Base-by-base conservation (phyloP, 2,888 invertebrate genomes). In the Agrotis segetum region DNA sequence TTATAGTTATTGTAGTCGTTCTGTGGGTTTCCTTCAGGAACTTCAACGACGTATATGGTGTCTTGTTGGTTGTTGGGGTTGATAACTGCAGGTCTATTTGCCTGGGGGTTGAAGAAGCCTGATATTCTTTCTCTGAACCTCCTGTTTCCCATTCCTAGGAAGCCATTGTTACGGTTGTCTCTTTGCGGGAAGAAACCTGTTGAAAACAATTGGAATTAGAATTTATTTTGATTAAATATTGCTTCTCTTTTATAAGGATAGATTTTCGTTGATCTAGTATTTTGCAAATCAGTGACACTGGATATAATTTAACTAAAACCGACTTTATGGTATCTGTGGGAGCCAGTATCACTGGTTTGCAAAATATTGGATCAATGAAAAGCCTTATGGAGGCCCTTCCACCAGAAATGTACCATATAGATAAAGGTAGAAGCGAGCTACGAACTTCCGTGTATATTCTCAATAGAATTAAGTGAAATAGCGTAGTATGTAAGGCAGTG, bases 141-240 rank as follows among this genome's bases (percentile, higher is more conserved):
- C 24, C 82, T 87, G 3, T 87, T 75, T 13, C 82, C 81, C 16
- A 88, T 74, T 65, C 76, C 17, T 24, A 79, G 68, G 29, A 84
- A 80, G 7, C 79, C 81, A 73, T 86, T 83, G 47, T 89, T 85
- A 14, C 89, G 85, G 46, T 89, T 87, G 34, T 89, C 88, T 50
- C 90, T 85, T 82, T 84, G 87, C 16, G 88, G 89, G 79, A 88
- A 91, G 87, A 92, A 92, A 76, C 92, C 93, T 93, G 89, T 44
- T 68, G 70, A 69, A 72, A 63, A 59, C 53, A 62, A 82, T 65
- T 6, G 0, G 1, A 44, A 34, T 52, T 55, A 46, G 34, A 11
- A 24, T 19, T 17, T 24, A 14, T 24, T 40, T 6, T 1, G 5
- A 7, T 49, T 19, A 17, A 4, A 3, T 16, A 0, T 13, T 1